Conservation (phyloP, 2,888 invertebrate genomes). For the Watsonalla binaria region DNA sequence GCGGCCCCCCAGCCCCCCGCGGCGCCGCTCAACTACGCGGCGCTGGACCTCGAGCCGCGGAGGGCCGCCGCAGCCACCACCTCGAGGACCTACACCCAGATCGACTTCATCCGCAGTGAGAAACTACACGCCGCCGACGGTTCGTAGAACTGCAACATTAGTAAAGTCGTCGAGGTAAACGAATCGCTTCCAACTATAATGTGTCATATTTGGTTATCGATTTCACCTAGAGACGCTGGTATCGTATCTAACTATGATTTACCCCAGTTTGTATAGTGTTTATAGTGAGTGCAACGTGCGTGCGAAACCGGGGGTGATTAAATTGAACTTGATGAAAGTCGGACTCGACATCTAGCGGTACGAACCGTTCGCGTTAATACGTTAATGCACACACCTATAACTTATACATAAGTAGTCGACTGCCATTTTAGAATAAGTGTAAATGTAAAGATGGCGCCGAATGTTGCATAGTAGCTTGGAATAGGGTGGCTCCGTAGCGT, state of each 20-base stretch:
- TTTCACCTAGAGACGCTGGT: no score
- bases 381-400: neutral
- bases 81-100: slow-evolving; percentile 85
- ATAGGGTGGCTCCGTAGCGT: slow-evolving; percentile 12
- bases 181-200: neutral
- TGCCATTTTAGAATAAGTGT: slow-evolving; percentile 40
- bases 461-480: neutral
- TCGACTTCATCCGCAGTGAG: slow-evolving; percentile 86
- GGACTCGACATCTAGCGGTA: neutral
- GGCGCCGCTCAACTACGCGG: slow-evolving; percentile 60
- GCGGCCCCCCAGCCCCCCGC: slow-evolving; percentile 5
- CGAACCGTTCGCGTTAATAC: neutral
- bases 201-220: neutral
- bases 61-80: slow-evolving; percentile 52
- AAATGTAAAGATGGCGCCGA: slow-evolving; percentile 4
- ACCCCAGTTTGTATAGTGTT: neutral
- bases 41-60: slow-evolving; percentile 64
- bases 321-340: neutral
- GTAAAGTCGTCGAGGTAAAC: slow-evolving; percentile 1
- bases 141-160: slow-evolving; percentile 20
- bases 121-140: slow-evolving; percentile 40
- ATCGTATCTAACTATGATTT: no score
- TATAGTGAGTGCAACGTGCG: slow-evolving; percentile 8
- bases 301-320: slow-evolving; percentile 6
- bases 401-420: slow-evolving; percentile 26